Evolutionary conservation across 2,797 vertebrate genomes (phyloP), one percentile per base, ranked within the genome.

Genomic region (Rhinoraja longicauda): DNA sequence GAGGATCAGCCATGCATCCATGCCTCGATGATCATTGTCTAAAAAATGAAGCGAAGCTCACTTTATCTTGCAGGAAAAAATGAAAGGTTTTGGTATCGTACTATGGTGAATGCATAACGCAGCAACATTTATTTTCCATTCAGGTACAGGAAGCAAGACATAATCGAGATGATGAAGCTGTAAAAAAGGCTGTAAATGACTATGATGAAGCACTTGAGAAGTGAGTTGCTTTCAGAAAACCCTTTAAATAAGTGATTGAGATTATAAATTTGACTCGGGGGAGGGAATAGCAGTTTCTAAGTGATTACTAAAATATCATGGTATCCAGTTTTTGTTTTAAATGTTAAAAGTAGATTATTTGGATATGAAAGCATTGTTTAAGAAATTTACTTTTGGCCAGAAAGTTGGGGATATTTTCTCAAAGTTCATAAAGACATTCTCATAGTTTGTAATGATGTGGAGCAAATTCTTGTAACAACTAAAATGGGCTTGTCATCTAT

Each of bases 171-270:
- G 98, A 99, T 0, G 98, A 99, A 21, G 94, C 94, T 9, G 94
- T 97, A 76, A 98, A 97, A 94, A 99, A 97, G 94, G 94, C 96
- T 0, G 94, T 98, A 67, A 97, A 96, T 91, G 98, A 98, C 1
- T 98, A 98, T 6, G 98, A 99, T 76, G 96, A 97, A 45, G 96
- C 97, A 92, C 95, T 98, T 94, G 98, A 99, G 94, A 99, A 97
- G 96, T 97, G 94, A 96, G 96, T 91, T 53, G n/a, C 1, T 72
- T 4, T 78, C 86, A 76, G 24, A 59, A 78, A 32, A 32, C 93
- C 84, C 81, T 84, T 84, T 29, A 88, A 88, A 32, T 64, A 36
- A 32, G 3, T 67, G 24, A 13, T 53, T 53, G 45, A 5, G 45
- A 53, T 5, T 53, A 53, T 53, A 53, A 53, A 53, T 53, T 53